Conservation (phyloP, 1,140 invertebrate species). For the Drosophila grimshawi region DNA sequence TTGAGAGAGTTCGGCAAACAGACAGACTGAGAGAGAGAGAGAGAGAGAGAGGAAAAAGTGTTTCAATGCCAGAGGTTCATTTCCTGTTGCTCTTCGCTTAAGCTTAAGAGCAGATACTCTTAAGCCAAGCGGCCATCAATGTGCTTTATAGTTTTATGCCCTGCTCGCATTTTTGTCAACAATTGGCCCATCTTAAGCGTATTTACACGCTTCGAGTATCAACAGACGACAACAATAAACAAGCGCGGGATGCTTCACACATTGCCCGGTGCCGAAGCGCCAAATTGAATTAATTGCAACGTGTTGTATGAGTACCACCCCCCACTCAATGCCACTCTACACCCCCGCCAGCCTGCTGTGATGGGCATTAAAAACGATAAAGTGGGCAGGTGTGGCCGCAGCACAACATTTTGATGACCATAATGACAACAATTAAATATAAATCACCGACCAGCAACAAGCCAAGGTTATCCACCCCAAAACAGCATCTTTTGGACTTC, state of each 20-base stretch:
- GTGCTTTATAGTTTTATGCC: conserved; percentile 9
- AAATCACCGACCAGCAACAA: conserved; percentile 71
- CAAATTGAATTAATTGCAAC: conserved; percentile 55
- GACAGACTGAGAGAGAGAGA: conserved; percentile 21
- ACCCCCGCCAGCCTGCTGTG: neutral
- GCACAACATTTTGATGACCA: conserved; percentile 73
- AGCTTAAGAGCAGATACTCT: conserved; percentile 36
- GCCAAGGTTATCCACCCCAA: conserved; percentile 41
- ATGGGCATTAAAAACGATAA: conserved; percentile 18
- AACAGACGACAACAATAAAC: conserved; percentile 50
- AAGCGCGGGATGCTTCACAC: conserved; percentile 28
- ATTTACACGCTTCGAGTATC: conserved; percentile 45
- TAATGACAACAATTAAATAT: conserved; percentile 84
- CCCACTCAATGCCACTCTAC: neutral
- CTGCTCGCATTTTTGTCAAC: conserved; percentile 23
- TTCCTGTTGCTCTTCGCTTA: conserved; percentile 28
- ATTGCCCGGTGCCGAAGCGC: conserved; percentile 15
- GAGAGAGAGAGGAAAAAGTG: conserved; percentile 7
- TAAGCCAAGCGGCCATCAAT: neutral
- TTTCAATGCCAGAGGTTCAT: conserved; percentile 28
- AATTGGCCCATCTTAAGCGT: conserved; percentile 38
- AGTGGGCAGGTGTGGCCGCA: conserved; percentile 38
- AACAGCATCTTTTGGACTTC: neutral
- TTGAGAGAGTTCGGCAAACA: conserved; percentile 1
- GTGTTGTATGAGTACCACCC: conserved; percentile 11